Base-by-base conservation (phyloP, 2,113 vertebrate genomes). In the Rhinoderma darwinii region DNA sequence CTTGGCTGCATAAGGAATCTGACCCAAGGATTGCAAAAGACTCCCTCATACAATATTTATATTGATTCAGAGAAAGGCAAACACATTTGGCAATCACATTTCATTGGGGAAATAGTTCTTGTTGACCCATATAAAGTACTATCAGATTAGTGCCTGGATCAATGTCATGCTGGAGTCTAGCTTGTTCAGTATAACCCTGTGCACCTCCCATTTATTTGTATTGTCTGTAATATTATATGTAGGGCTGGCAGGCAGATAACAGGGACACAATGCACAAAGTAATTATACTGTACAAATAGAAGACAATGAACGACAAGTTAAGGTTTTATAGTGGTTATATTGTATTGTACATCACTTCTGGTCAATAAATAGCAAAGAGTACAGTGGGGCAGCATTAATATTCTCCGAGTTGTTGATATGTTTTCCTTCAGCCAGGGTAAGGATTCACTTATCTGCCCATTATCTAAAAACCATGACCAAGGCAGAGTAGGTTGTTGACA, bases 31-130 rank as follows among this genome's bases (percentile, higher is more conserved):
- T 39, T 74, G 35, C 7, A 47, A 61, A 32, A 56, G 54, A 35
- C 37, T 20, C 59, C 27, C 72, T 80, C 61, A 86, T 86, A 59
- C n/a, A 70, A 70, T 86, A 86, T 86, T 86, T 37, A 80, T 72
- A 86, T 80, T 86, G 76, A 86, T 86, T 80, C 25, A 56, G 35
- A 72, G 39, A 30, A 54, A 86, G 30, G 61, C 41, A 86, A 86
- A 51, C 73, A 84, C 51, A 76, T 56, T 76, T 56, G 35, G 50
- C 83, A 84, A 41, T 59, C 41, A 35, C 41, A 68, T 76, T 86
- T 68, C 39, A 66, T 63, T 7, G 41, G 30, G 41, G 54, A 78
- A 79, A 68, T 66, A 86, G 30, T 78, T 66, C 32, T 70, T 66
- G 54, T 39, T 86, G 75, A 86, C 44, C 84, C 20, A 37, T 54